Base-by-base conservation (phyloP, 2,888 invertebrate genomes). In the Brachylomia viminalis region DNA sequence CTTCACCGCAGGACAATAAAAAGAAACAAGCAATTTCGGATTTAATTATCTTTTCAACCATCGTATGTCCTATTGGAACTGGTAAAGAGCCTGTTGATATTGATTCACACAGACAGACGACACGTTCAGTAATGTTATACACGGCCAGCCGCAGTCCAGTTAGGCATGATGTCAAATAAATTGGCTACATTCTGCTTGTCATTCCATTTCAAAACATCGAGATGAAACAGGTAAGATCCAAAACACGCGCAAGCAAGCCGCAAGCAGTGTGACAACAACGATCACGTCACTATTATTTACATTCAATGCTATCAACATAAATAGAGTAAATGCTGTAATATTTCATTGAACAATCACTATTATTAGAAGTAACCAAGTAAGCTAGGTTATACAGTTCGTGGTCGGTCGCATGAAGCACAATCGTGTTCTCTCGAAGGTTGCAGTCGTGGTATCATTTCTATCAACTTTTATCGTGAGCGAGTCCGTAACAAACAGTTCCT, bases 121-220 rank as follows among this genome's bases (percentile, higher is more conserved):
- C 47, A 69, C 38, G 52, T n/a, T 54, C 54, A 30, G 20, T 56
- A 66, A 73, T 66, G 38, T 61, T 68, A 66, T 52, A 71, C 67
- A 23, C 30, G 30, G 64, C 56, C 54, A 65, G 54, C 15, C 75
- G 67, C 70, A 68, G 33, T 70, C 62, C 72, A 64, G 61, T 81
- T 75, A 69, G 64, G 47, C 52, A 58, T 77, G 64, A 85, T 83
- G 75, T 75, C 72, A 80, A 87, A 85, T 83, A 72, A 74, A 86
- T 83, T 80, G 67, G 30, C 69, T 59, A 47, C 49, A 54, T 72
- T 87, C 66, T 65, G 72, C 68, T 75, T 54, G 74, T 80, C 72
- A 85, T 68, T 67, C 6, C 66, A 73, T 64, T 74, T 79, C 69
- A 76, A 81, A 80, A 86, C 71, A 82, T 80, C 64, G 71, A 86